These are phyloP conservation scores for Schlechtendalia chinensis DNA, from an alignment of 1,140 invertebrate species.

Conservation along the genomic window DNA sequence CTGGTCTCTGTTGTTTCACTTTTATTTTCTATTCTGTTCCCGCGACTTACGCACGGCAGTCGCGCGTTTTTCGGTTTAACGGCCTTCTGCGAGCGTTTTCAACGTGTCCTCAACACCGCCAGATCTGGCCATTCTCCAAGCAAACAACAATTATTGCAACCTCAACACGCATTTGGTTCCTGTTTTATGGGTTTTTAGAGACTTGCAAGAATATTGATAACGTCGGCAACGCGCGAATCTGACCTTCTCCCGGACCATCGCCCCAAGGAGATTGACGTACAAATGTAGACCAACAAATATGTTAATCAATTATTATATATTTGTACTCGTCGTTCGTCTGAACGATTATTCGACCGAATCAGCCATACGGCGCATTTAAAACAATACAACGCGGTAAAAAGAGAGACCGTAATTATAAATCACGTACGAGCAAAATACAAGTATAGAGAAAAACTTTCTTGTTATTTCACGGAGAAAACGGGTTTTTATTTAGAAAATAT, in stretches of 20 bases:
- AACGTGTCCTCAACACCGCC: constrained; percentile 32
- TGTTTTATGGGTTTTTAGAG: constrained; percentile 30
- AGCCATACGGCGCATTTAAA: no score
- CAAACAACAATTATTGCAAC: constrained; percentile 45
- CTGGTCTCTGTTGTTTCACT: constrained; percentile 7
- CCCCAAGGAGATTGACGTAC: constrained; percentile 16
- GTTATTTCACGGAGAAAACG: background rate
- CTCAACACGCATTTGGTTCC: constrained; percentile 29
- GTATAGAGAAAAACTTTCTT: background rate
- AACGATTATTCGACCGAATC: no score
- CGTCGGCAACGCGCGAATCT: background rate
- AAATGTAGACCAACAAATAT: constrained; percentile 20
- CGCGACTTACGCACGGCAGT: no score
- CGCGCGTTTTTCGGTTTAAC: constrained; percentile 40
- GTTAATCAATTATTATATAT: background rate
- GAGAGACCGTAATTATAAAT: no score
- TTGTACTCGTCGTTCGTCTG: no score
- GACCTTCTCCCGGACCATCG: constrained; percentile 2
- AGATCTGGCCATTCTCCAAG: constrained; percentile 45
- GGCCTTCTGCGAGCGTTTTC: constrained; percentile 23
- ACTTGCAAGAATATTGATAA: background rate
- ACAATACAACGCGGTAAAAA: background rate
- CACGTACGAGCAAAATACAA: background rate
- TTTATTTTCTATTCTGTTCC: no score
- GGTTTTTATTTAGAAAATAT: constrained; percentile 38